phyloP scores from a whole-genome alignment of 2,113 vertebrate genomes.

The Erpornis zantholeuca region DNA sequence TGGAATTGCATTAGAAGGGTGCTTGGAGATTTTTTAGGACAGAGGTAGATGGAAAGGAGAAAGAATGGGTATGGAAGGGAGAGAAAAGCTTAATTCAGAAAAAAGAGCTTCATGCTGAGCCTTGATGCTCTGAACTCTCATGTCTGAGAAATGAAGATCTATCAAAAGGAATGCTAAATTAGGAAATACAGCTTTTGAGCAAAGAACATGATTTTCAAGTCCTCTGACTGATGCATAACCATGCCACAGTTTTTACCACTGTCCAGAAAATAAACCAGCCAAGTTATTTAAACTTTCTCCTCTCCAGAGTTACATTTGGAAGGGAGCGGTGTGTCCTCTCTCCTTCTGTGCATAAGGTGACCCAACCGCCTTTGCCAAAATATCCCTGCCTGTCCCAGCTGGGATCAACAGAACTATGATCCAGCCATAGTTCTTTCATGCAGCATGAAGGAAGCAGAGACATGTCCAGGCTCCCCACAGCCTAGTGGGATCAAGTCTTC shows the following conservation, averaged over 20 bases:
- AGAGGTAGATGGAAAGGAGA: not conserved
- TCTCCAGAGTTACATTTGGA: not conserved
- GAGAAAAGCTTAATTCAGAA: not conserved
- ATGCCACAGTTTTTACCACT: not conserved
- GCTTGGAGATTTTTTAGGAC: not conserved
- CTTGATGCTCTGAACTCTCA: not conserved
- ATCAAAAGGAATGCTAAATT: not conserved
- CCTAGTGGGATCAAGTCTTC: not conserved
- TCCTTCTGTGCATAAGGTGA: not conserved
- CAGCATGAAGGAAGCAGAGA: not conserved
- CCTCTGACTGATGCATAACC: not conserved
- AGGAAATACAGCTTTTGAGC: not conserved
- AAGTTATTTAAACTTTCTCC: not conserved
- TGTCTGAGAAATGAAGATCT: not conserved
- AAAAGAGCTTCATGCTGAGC: not conserved
- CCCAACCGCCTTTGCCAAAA: not conserved
- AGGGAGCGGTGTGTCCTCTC: not conserved
- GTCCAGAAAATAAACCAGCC: not conserved
- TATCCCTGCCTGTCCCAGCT: not conserved
- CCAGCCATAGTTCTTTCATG: too few species aligned
- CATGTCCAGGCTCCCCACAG: not conserved
- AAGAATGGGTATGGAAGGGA: not conserved
- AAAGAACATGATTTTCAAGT: not conserved
- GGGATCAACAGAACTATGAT: not conserved
- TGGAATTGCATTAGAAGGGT: not conserved